Base-by-base conservation (phyloP, 1,140 invertebrate genomes). In the Elysia chlorotica region DNA sequence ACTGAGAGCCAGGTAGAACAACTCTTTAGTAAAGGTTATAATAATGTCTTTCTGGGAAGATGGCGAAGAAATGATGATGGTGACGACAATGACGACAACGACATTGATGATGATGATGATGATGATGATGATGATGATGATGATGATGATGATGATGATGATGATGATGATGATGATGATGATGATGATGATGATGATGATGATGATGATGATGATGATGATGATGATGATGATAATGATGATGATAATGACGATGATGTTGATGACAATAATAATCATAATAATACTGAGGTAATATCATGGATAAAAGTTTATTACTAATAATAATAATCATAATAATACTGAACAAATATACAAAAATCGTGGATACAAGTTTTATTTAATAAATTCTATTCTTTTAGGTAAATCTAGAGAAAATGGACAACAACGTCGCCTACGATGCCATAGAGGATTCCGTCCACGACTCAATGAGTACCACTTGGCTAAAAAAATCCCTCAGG, bases 171-270 rank as follows among this genome's bases (percentile, higher is more conserved):
- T 59, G 28, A 59, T 59, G 56, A 59, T 65, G 56, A 59, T 59
- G 56, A 59, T 59, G 56, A 59, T 59, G 56, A 59, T 59, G 56
- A 59, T 59, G 56, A 59, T 59, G 17, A 59, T 59, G 28, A 59
- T 59, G 56, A 59, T 59, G 28, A 59, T 59, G 56, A 59, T 65
- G 56, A 59, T 65, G 56, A 59, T 65, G 56, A 59, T 65, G 56
- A 59, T 65, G 56, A 59, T 65, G 56, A 59, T 65, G 56, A 59
- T 65, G 56, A 59, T 65, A 25, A 59, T 65, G 56, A 59, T 65
- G 56, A 59, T 65, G 56, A 59, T 65, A 41, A 65, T 19, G 25
- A 30, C 30, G 25, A n/a, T n/a, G n/a, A n/a, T n/a, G n/a, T n/a
- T n/a, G n/a, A n/a, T n/a, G n/a, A n/a, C n/a, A n/a, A n/a, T n/a